These are phyloP conservation scores for Drosophila kanekoi DNA, from an alignment of 2,888 invertebrate genomes.

Conservation along the genomic window DNA sequence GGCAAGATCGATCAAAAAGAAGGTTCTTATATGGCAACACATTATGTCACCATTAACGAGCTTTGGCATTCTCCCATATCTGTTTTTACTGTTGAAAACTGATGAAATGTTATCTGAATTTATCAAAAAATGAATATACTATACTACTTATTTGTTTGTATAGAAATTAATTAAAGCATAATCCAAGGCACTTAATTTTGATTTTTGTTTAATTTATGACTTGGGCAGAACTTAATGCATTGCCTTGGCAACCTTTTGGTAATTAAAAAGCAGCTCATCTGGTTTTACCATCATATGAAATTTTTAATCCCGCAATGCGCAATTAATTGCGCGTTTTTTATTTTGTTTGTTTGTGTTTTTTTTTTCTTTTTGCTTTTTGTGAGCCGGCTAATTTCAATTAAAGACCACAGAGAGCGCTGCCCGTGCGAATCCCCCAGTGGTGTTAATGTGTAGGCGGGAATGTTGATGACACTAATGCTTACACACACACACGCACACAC, in stretches of 20 bases:
- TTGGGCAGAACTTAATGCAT: background rate
- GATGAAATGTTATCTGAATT: too few relatives aligned
- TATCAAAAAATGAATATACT: too few relatives aligned
- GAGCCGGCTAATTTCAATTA: conserved; percentile 46
- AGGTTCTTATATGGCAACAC: too few relatives aligned
- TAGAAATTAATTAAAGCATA: too few relatives aligned
- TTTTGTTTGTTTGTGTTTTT: conserved; percentile 11
- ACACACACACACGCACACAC: conserved; percentile 18
- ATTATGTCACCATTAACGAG: too few relatives aligned
- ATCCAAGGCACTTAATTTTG: too few relatives aligned
- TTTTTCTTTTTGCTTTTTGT: conserved; percentile 19
- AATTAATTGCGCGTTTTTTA: conserved; percentile 31
- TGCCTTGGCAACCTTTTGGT: background rate
- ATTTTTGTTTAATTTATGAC: background rate
- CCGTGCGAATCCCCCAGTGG: conserved; percentile 22
- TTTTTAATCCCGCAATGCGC: conserved; percentile 19
- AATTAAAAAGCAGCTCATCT: background rate
- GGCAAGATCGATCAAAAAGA: too few relatives aligned
- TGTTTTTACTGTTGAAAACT: too few relatives aligned
- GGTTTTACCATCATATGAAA: conserved; percentile 4
- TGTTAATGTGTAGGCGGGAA: conserved; percentile 42
- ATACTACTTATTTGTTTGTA: too few relatives aligned
- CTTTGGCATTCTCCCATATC: too few relatives aligned
- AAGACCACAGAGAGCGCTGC: conserved; percentile 12
- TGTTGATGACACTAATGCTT: conserved; percentile 59